Evolutionary conservation across 2,888 invertebrate species (phyloP).

Genomic region (Dynastes maya): DNA sequence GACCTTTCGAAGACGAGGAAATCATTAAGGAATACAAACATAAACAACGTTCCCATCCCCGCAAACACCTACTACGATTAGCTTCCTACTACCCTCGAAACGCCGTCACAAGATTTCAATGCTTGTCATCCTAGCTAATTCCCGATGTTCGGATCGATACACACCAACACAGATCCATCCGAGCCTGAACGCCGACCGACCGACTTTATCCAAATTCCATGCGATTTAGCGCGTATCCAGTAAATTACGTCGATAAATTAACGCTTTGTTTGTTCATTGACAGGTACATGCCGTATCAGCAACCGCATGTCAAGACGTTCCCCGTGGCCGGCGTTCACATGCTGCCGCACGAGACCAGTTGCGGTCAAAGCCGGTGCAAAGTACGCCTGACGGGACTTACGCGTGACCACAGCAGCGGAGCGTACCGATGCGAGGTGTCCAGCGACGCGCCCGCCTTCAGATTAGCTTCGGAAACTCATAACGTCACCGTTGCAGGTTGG

Average conservation of each 20-base stretch:
- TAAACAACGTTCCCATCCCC: no score
- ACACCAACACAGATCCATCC: no score
- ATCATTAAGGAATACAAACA: no score
- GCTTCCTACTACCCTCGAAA: no score
- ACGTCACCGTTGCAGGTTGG: constrained; percentile 76
- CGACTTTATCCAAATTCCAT: constrained; percentile 34
- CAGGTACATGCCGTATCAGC: constrained; percentile 64
- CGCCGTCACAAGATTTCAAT: no score
- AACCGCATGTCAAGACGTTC: constrained; percentile 65
- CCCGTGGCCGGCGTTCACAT: constrained; percentile 68
- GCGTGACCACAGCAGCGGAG: constrained; percentile 69
- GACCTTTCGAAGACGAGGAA: no score
- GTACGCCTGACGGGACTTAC: constrained; percentile 68
- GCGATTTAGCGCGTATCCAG: constrained; percentile 33
- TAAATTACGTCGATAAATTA: constrained; percentile 49
- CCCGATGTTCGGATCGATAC: no score
- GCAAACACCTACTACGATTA: no score
- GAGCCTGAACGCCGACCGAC: no score
- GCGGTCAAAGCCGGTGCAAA: constrained; percentile 66
- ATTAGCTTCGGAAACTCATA: constrained; percentile 73
- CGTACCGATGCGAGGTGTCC: constrained; percentile 77
- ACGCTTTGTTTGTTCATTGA: constrained; percentile 54
- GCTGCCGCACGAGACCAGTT: constrained; percentile 61
- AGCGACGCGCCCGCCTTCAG: constrained; percentile 76
- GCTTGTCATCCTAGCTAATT: no score